Conservation (phyloP, 2,888 invertebrate species). For the Saturnia japonica region DNA sequence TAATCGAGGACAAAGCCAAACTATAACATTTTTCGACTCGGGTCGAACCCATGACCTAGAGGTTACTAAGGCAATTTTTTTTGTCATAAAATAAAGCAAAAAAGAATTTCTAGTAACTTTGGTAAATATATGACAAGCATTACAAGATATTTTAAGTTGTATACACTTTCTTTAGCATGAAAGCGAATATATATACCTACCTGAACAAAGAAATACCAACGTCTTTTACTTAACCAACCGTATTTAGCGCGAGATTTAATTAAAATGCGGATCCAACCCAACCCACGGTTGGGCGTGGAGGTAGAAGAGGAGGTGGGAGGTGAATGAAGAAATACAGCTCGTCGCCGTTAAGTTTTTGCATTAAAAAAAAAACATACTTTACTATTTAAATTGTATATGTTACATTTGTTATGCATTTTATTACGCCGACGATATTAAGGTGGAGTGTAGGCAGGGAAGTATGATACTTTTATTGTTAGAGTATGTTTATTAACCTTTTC, state of each 20-base stretch:
- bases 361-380: slow-evolving; percentile 72
- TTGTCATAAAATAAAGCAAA: too few relatives aligned
- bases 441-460: slow-evolving; percentile 6
- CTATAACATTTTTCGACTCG: too few relatives aligned
- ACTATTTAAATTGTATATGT: slow-evolving; percentile 70
- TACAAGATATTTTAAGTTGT: not conserved
- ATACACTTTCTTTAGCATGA: not conserved
- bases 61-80: too few relatives aligned
- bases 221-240: slow-evolving; percentile 58
- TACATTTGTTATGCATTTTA: slow-evolving; percentile 8
- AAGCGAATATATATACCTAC: slow-evolving; percentile 38
- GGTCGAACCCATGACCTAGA: too few relatives aligned
- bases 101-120: too few relatives aligned
- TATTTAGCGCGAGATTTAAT: slow-evolving; percentile 72
- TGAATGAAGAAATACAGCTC: slow-evolving; percentile 63
- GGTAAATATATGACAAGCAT: not conserved
- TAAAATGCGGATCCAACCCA: slow-evolving; percentile 64
- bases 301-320: slow-evolving; percentile 32
- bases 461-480: too few relatives aligned
- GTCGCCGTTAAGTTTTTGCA: slow-evolving; percentile 65
- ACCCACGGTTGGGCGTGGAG: slow-evolving; percentile 24
- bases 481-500: too few relatives aligned
- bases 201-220: slow-evolving; percentile 74
- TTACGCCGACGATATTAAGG: slow-evolving; percentile 28
- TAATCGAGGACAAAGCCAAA: too few relatives aligned